These are phyloP conservation scores for Oncorhynchus keta DNA, from an alignment of 2,113 vertebrate species.

Conservation along the genomic window DNA sequence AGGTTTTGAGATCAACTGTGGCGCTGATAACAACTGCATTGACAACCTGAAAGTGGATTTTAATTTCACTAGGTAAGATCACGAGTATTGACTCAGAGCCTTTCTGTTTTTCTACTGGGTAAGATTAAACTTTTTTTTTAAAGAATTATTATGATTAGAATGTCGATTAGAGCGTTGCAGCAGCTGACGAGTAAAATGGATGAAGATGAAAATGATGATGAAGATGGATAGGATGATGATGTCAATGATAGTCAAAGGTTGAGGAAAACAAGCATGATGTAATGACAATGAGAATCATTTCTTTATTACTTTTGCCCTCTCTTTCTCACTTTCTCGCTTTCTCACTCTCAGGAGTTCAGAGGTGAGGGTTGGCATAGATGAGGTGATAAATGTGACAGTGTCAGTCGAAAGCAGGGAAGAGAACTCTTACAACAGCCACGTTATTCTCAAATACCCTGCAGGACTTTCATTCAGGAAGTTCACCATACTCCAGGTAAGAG, in stretches of 20 bases:
- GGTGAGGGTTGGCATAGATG: slow-evolving; percentile 73
- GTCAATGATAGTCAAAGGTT: too few species aligned
- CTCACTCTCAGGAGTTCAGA: slow-evolving; percentile 48
- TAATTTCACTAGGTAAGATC: slow-evolving; percentile 72
- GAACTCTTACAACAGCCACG: slow-evolving; percentile 75
- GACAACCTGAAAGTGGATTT: slow-evolving; percentile 78
- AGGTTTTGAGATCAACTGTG: slow-evolving; percentile 83
- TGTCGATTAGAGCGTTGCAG: too few species aligned
- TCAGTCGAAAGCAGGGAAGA: slow-evolving; percentile 75
- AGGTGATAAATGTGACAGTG: slow-evolving; percentile 70
- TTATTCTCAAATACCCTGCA: slow-evolving; percentile 71
- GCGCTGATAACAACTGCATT: slow-evolving; percentile 70
- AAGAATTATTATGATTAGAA: not conserved
- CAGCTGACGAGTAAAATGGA: too few species aligned
- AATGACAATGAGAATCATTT: not conserved
- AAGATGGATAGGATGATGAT: too few species aligned
- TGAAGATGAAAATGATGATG: too few species aligned
- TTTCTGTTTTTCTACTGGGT: too few species aligned
- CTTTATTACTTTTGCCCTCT: not conserved
- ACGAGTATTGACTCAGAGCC: not conserved
- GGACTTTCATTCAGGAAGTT: slow-evolving; percentile 76
- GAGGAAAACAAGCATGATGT: not conserved
- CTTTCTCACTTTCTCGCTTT: not conserved
- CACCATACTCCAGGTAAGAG: slow-evolving; percentile 56
- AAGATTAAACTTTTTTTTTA: too few species aligned